phyloP scores from a whole-genome alignment of 2,888 invertebrate genomes.

The Bhutanitis thaidina region DNA sequence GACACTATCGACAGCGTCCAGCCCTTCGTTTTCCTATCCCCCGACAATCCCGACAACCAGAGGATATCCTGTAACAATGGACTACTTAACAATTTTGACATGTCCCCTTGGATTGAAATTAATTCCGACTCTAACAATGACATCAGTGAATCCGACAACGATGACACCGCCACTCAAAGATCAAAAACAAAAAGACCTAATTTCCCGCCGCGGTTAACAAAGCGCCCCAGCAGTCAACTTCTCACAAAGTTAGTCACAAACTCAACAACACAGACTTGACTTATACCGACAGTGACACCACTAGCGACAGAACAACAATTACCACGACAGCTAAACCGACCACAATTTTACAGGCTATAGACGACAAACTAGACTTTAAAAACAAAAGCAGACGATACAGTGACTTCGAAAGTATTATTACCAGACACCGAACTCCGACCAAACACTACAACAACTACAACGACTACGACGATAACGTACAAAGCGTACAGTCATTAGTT shows the following conservation, averaged over 20 bases:
- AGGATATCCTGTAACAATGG: constrained; percentile 79
- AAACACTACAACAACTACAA: constrained; percentile 51
- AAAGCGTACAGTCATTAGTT: constrained; percentile 65
- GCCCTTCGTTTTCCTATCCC: constrained; percentile 84
- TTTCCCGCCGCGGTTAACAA: constrained; percentile 34
- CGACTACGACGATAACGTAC: constrained; percentile 51
- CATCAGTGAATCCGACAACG: constrained; percentile 54
- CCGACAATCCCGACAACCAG: constrained; percentile 80
- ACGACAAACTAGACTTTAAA: constrained; percentile 81
- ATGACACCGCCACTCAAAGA: constrained; percentile 21
- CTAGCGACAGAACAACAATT: constrained; percentile 26
- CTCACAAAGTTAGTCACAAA: constrained; percentile 35
- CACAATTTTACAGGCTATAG: constrained; percentile 56
- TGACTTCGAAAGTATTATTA: constrained; percentile 41
- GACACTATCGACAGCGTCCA: constrained; percentile 84
- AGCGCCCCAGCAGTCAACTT: constrained; percentile 32
- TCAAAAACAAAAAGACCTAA: constrained; percentile 21
- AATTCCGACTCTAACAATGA: constrained; percentile 57
- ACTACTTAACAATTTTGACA: constrained; percentile 77
- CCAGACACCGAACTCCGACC: constrained; percentile 44
- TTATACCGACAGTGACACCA: constrained; percentile 31
- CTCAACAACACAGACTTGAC: constrained; percentile 36
- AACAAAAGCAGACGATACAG: constrained; percentile 65
- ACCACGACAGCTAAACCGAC: constrained; percentile 31
- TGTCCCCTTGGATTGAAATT: constrained; percentile 82